Evolutionary conservation across 2,797 vertebrate species (phyloP), one percentile per base, ranked within the genome.

Genomic region (Danio albolineatus): DNA sequence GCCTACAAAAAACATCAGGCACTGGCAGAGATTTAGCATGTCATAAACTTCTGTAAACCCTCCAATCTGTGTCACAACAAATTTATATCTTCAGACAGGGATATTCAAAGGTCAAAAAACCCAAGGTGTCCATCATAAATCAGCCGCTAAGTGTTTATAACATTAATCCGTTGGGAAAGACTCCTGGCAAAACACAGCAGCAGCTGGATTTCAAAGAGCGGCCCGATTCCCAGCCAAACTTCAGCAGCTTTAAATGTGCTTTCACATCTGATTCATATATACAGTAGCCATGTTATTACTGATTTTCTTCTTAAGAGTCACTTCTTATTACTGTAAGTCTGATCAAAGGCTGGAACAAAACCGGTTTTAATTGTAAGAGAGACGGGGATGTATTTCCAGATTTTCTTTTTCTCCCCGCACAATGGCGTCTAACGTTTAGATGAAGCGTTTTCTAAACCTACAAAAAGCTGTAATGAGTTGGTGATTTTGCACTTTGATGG

Each of bases 101-200:
- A 94, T 94, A 94, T 94, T 92, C 93, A 94, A 94, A 94, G 93
- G 94, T 94, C 93, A 93, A 90, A 93, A 93, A 94, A 93, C 91
- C 92, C 89, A 90, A 89, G 91, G 93, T 94, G 92, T 94, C 93
- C 89, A 88, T 93, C 92, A 91, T 94, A 93, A 94, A 94, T 95
- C 93, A 93, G 89, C 84, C 86, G 76, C 86, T 76, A 94, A 93
- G 91, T 94, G 93, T 94, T 94, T 93, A 94, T 91, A 94, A 93
- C 91, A 91, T 93, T 93, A 92, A 94, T 94, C 92, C 89, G 84
- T 92, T 90, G 88, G 90, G 93, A 86, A 92, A 92, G 91, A 92
- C 90, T 91, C 90, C 92, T 94, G 92, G 94, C 92, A 93, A 87
- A 89, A 90, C 88, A 43, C 82, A 87, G 48, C 14, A 39, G 49